phyloP scores from a whole-genome alignment of 2,797 vertebrate species.

The Muraenolepis orangiensis region DNA sequence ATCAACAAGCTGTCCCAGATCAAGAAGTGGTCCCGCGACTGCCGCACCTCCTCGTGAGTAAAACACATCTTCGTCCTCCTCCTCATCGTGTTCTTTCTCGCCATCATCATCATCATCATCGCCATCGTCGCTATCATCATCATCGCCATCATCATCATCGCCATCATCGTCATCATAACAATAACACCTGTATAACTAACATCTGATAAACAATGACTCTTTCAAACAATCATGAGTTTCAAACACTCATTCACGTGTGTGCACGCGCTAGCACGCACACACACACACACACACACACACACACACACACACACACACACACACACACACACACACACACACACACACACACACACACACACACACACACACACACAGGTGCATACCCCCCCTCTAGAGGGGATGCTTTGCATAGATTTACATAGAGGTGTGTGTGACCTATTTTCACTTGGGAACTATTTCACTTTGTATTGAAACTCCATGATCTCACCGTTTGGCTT shows the following conservation, averaged over 20 bases:
- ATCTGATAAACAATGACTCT: too few relatives aligned
- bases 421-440: neutral
- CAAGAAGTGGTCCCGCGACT: conserved; percentile 98
- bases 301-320: conserved; percentile 6
- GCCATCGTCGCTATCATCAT: neutral
- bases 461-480: neutral
- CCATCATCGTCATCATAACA: neutral
- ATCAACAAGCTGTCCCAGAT: conserved; percentile 99
- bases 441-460: neutral
- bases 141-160: neutral
- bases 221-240: neutral
- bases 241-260: too few relatives aligned
- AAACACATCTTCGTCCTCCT: too few relatives aligned
- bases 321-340: neutral
- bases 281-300: conserved; percentile 4
- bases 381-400: neutral
- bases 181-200: too few relatives aligned
- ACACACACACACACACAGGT: neutral
- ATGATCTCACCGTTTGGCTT: neutral
- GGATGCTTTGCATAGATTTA: neutral
- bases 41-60: conserved; percentile 93
- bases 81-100: neutral
- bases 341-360: neutral
- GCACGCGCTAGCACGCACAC: neutral
- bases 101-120: neutral